Conservation (phyloP, 1,140 invertebrate genomes). For the Drosophila teissieri region DNA sequence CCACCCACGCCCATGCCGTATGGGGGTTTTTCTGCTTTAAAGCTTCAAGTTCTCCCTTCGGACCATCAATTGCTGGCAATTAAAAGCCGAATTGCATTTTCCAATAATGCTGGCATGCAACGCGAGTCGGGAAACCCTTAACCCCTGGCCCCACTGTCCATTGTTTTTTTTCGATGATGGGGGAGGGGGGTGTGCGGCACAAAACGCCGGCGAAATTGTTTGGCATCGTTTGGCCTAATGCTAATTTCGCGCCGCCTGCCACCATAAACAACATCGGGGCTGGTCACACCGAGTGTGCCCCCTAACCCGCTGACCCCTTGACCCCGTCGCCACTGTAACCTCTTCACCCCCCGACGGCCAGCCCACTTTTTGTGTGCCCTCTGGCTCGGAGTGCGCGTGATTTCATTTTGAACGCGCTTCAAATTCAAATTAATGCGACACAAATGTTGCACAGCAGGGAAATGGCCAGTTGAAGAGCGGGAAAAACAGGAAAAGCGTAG, state of each 20-base stretch:
- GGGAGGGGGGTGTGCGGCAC: background rate
- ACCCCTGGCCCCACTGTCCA: conserved; percentile 4
- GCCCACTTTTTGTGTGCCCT: background rate
- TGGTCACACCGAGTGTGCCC: conserved; percentile 17
- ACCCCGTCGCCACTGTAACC: background rate
- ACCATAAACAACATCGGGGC: conserved; percentile 58
- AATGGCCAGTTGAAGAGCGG: background rate
- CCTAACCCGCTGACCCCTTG: background rate
- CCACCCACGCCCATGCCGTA: background rate
- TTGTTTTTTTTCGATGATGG: background rate
- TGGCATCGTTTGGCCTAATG: conserved; percentile 61
- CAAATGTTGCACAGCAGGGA: conserved; percentile 48
- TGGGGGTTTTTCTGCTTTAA: conserved; percentile 24
- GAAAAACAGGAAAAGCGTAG: background rate
- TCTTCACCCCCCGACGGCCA: too few species aligned
- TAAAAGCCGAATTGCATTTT: conserved; percentile 71
- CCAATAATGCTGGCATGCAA: conserved; percentile 68
- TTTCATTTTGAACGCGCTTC: conserved; percentile 71
- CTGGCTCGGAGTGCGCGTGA: conserved; percentile 36
- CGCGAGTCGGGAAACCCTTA: background rate
- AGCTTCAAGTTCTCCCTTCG: conserved; percentile 34
- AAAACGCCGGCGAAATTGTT: conserved; percentile 56
- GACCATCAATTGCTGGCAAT: conserved; percentile 70
- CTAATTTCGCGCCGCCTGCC: conserved; percentile 71
- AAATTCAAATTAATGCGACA: conserved; percentile 71